Evolutionary conservation across 2,888 invertebrate genomes (phyloP).

Genomic region (Drosophila suboccidentalis): DNA sequence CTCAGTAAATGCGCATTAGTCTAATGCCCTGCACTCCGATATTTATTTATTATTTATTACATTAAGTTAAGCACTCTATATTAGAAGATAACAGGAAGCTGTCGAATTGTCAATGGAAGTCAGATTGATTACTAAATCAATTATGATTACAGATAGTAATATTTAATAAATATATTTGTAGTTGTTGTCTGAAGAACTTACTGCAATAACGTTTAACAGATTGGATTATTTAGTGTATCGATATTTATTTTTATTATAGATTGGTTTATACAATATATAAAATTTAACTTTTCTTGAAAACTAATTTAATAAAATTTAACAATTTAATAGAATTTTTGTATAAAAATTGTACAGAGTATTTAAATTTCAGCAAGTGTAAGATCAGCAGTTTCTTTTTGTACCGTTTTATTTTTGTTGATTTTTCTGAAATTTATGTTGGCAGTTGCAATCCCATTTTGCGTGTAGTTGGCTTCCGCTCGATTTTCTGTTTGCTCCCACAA

Average conservation of each 20-base stretch:
- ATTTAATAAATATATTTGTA: too few relatives aligned
- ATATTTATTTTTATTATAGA: too few relatives aligned
- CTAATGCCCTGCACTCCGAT: not conserved
- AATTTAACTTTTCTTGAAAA: too few relatives aligned
- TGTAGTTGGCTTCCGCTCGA: constrained; percentile 62
- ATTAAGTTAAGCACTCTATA: too few relatives aligned
- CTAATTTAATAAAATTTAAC: not conserved
- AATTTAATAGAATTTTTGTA: not conserved
- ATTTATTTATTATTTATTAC: too few relatives aligned
- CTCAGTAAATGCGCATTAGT: not conserved
- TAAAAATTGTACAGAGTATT: constrained; percentile 8
- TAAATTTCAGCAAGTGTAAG: not conserved
- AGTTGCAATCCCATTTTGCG: constrained; percentile 69
- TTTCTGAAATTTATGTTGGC: constrained; percentile 67
- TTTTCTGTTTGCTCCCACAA: constrained; percentile 48
- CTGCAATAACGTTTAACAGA: not conserved
- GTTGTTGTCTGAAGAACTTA: too few relatives aligned
- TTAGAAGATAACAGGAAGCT: too few relatives aligned
- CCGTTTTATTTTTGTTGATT: constrained; percentile 9
- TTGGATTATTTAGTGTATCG: not conserved
- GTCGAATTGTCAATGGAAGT: too few relatives aligned
- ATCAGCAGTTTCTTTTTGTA: not conserved
- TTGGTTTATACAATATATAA: too few relatives aligned
- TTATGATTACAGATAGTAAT: too few relatives aligned
- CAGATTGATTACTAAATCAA: too few relatives aligned